These are phyloP conservation scores for Xylota sylvarum DNA, from an alignment of 2,888 invertebrate species.

Conservation along the genomic window DNA sequence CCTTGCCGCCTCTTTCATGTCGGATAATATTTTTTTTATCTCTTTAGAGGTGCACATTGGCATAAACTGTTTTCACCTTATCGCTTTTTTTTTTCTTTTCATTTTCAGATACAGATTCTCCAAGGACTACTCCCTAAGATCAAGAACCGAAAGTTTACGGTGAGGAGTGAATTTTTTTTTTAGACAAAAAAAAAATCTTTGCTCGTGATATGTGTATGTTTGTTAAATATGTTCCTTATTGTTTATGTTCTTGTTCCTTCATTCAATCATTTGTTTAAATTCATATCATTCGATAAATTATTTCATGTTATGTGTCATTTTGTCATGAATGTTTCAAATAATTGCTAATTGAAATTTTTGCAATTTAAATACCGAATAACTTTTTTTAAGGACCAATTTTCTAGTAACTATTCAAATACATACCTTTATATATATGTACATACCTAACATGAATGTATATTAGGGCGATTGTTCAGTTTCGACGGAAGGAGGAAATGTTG, in stretches of 20 bases:
- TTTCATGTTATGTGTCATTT: not conserved
- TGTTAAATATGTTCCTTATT: slow-evolving; percentile 20
- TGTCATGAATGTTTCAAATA: not conserved
- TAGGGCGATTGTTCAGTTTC: no score
- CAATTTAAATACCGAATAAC: no score
- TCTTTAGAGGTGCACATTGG: not conserved
- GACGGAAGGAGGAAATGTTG: no score
- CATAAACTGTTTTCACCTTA: slow-evolving; percentile 7
- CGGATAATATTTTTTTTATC: not conserved
- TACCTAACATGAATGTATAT: no score
- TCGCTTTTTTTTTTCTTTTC: slow-evolving; percentile 7
- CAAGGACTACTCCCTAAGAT: slow-evolving; percentile 93
- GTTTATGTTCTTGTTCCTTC: not conserved
- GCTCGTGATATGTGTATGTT: slow-evolving; percentile 44
- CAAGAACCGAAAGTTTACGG: slow-evolving; percentile 93
- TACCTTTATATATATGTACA: no score
- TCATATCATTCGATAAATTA: not conserved
- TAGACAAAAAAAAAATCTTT: slow-evolving; percentile 13
- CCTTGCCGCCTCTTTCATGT: not conserved
- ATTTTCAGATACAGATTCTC: slow-evolving; percentile 88
- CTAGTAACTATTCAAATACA: no score
- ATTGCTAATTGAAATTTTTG: no score
- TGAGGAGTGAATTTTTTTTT: slow-evolving; percentile 83
- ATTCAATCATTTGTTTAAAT: not conserved
- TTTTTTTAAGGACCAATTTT: no score